Base-by-base conservation (phyloP, 2,888 invertebrate species). In the Belgica antarctica region DNA sequence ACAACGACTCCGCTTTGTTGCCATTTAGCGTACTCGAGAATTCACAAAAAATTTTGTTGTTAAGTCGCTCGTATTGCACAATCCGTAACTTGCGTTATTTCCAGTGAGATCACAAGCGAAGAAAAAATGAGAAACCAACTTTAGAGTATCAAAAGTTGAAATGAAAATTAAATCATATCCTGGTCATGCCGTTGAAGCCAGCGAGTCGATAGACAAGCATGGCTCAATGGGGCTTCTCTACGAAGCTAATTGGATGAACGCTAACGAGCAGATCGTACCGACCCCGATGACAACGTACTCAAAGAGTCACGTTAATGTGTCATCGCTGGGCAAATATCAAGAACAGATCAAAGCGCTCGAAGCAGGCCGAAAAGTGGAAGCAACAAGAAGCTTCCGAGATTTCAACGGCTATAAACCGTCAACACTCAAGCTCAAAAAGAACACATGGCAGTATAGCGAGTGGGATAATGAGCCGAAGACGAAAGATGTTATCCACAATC, bases 151-250 rank as follows among this genome's bases (percentile, higher is more conserved):
- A n/a, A n/a, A n/a, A n/a, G n/a, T n/a, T n/a, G 76, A 73, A 72
- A 92, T 92, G 92, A 90, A 90, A 84, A 89, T 92, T 73, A 88
- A 90, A 78, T 88, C 89, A 75, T 90, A 92, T 79, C 92, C 92
- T 52, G 92, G 92, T 73, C 89, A 89, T 81, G 92, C 88, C 73
- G 90, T 91, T 76, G 83, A 84, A 72, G 84, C 86, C 71, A 84
- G 85, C 78, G 77, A 86, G 72, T 82, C 86, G 71, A 83, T 89
- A 83, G 90, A 90, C 78, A 83, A 84, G 74, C 86, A 86, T 74
- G 84, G 84, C 75, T 86, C 86, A 72, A 88, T 89, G 89, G 88
- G 88, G 75, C 83, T 89, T 63, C 84, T 90, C 61, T 92, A 92
- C 78, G 92, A 91, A 75, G 91, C 91, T 31, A 92, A 90, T 77